These are phyloP conservation scores for Crocodylus rhombifer DNA, from an alignment of 2,797 vertebrate genomes.

Conservation along the genomic window DNA sequence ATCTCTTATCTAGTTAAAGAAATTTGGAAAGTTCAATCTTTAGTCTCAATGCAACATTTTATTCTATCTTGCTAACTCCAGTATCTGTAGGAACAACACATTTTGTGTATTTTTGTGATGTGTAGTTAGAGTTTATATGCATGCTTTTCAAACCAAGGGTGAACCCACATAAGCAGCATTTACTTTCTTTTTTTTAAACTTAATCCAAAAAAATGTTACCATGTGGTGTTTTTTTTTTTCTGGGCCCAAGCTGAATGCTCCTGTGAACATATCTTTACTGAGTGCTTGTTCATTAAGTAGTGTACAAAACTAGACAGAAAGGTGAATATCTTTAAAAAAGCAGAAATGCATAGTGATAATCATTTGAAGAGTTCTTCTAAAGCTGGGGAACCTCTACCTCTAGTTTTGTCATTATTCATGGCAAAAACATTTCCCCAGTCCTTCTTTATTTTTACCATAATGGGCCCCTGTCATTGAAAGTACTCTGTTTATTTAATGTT, in stretches of 20 bases:
- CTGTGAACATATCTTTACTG: background rate
- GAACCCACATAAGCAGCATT: background rate
- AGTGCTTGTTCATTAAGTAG: background rate
- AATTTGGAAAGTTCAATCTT: background rate
- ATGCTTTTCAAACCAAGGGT: background rate
- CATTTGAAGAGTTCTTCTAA: background rate
- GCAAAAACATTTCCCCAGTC: background rate
- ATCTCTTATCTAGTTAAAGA: background rate
- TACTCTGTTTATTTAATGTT: rapidly evolving
- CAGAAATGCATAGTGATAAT: background rate
- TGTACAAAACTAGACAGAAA: background rate
- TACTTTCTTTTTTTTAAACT: background rate
- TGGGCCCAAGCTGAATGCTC: background rate
- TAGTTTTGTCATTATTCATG: background rate
- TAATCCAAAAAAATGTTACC: background rate
- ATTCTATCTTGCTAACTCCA: background rate
- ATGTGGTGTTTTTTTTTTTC: background rate
- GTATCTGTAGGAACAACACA: background rate
- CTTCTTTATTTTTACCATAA: background rate
- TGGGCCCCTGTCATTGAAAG: background rate
- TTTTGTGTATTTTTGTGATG: background rate
- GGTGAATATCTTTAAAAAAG: background rate
- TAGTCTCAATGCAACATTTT: background rate
- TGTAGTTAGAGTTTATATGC: background rate
- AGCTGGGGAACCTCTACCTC: background rate